Conservation (phyloP, 2,797 vertebrate genomes). For the Myiotriccus ornatus region DNA sequence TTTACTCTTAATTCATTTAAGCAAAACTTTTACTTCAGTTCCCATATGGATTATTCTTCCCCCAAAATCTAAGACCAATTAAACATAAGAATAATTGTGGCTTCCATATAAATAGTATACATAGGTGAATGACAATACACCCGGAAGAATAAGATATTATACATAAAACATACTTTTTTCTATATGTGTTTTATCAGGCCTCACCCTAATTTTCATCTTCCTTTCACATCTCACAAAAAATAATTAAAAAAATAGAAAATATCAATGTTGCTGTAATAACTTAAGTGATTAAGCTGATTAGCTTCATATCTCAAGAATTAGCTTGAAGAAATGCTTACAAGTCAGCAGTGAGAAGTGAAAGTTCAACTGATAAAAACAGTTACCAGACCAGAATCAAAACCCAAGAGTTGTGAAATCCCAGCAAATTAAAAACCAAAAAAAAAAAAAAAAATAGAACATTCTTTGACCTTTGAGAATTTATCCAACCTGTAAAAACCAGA, state of each 20-base stretch:
- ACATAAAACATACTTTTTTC: neutral
- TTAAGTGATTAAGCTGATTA: neutral
- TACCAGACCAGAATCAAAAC: constrained; percentile 15
- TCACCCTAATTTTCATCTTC: neutral
- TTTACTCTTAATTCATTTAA: neutral
- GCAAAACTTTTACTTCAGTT: neutral
- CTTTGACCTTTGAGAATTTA: constrained; percentile 15
- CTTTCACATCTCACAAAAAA: neutral
- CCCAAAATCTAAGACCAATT: neutral
- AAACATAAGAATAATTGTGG: neutral
- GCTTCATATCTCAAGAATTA: neutral
- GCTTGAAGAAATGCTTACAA: constrained; percentile 2
- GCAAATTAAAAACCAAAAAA: neutral
- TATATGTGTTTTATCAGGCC: rapidly evolving
- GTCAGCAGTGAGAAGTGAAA: constrained; percentile 13
- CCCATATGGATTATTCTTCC: neutral
- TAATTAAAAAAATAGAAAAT: neutral
- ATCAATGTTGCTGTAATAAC: neutral
- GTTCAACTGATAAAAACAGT: constrained; percentile 51
- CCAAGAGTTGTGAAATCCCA: neutral
- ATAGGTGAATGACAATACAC: neutral
- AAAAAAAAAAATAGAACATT: neutral
- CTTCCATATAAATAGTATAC: neutral
- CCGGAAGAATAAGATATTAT: neutral
- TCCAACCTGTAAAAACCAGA: neutral